A percentile compares a stretch with the other conserved stretches of the same genome.
Evolutionary conservation across 2,113 vertebrate species (phyloP).

Genomic region (Solenodon paradoxus): DNA sequence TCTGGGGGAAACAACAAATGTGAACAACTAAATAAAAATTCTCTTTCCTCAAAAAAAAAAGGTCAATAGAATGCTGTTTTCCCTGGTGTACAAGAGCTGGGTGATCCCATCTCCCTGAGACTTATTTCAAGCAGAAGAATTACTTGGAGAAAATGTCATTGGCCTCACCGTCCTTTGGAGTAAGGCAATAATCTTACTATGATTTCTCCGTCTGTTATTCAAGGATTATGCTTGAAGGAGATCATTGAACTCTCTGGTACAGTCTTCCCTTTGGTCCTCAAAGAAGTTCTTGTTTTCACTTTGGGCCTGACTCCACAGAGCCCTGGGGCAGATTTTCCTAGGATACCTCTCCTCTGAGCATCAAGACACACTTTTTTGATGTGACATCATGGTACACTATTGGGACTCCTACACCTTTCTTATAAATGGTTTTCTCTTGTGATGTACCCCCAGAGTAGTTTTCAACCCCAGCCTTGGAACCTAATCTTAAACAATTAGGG

Average conservation of each 20-base stretch:
- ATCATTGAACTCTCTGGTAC: background rate
- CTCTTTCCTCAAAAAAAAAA: too few relatives aligned
- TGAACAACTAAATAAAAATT: too few relatives aligned
- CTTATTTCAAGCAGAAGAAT: background rate
- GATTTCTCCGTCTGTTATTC: background rate
- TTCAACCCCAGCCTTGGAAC: background rate
- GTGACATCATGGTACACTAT: background rate
- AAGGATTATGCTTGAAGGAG: background rate
- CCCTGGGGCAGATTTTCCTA: background rate
- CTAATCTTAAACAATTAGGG: background rate
- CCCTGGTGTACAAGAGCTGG: background rate
- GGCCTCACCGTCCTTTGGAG: background rate
- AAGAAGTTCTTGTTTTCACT: background rate
- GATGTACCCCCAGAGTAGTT: background rate
- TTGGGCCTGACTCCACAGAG: background rate
- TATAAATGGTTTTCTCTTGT: background rate
- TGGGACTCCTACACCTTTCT: background rate
- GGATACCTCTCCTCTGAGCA: too few relatives aligned
- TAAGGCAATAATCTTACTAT: too few relatives aligned
- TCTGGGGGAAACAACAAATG: too few relatives aligned
- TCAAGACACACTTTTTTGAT: too few relatives aligned
- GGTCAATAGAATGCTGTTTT: background rate
- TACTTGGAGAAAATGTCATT: background rate
- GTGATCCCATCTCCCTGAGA: too few relatives aligned
- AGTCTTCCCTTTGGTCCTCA: background rate